Evolutionary conservation across 2,797 vertebrate species (phyloP).

Genomic region (Parambassis ranga): DNA sequence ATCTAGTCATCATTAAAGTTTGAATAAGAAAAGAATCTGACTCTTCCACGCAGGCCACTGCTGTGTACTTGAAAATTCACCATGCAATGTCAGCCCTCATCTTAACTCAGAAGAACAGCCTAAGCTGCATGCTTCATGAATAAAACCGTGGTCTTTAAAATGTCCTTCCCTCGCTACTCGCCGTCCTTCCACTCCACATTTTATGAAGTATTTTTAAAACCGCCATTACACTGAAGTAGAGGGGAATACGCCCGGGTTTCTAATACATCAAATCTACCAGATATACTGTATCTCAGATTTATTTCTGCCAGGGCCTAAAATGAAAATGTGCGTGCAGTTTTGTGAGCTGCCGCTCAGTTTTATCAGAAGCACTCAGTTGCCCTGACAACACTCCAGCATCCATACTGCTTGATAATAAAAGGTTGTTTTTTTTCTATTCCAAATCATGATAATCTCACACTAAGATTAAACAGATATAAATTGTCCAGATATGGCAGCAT

Average conservation of each 20-base stretch:
- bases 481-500: conserved; percentile 14
- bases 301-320: conserved; percentile 28
- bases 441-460: conserved; percentile 34
- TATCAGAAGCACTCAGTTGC: conserved; percentile 31
- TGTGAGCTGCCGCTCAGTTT: conserved; percentile 48
- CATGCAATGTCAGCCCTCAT: conserved; percentile 34
- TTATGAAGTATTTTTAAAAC: conserved; percentile 64
- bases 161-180: conserved; percentile 38
- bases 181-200: conserved; percentile 47
- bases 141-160: conserved; percentile 63
- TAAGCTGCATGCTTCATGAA: conserved; percentile 55
- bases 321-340: conserved; percentile 29
- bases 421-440: background rate
- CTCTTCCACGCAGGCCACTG: conserved; percentile 14
- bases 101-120: conserved; percentile 43
- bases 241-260: conserved; percentile 23
- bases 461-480: conserved; percentile 45
- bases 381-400: conserved; percentile 3
- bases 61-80: conserved; percentile 20
- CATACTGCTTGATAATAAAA: conserved; percentile 24
- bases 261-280: conserved; percentile 31
- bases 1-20: conserved; percentile 18
- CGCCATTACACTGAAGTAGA: conserved; percentile 28
- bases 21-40: conserved; percentile 17
- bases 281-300: conserved; percentile 25